phyloP scores from a whole-genome alignment of 2,888 invertebrate species.

The Chrysolina haemoptera region DNA sequence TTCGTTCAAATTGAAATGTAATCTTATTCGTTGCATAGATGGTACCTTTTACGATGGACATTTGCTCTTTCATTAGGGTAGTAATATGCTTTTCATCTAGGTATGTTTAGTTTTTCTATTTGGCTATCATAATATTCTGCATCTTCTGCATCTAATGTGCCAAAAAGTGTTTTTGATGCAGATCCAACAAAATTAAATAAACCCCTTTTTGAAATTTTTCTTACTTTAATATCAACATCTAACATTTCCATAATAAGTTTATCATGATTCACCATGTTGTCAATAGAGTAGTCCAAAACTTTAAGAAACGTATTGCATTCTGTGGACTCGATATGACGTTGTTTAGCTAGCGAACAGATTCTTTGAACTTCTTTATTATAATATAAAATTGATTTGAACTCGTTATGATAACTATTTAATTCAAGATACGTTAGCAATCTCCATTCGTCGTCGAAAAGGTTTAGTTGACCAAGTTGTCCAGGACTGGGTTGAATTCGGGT shows the following conservation, averaged over 20 bases:
- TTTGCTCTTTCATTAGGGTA: conserved; percentile 18
- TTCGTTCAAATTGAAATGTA: conserved; percentile 6
- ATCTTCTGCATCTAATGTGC: conserved; percentile 16
- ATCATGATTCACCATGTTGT: conserved; percentile 1
- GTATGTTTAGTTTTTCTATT: conserved; percentile 1
- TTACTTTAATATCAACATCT: conserved; percentile 19
- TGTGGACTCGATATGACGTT: too few species aligned
- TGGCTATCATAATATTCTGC: too few species aligned
- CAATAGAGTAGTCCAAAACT: too few species aligned
- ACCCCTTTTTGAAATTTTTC: conserved; percentile 9
- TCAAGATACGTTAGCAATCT: too few species aligned
- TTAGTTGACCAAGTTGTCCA: too few species aligned
- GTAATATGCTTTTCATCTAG: conserved; percentile 4
- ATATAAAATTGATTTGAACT: too few species aligned
- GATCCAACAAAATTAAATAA: conserved; percentile 20
- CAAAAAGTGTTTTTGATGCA: conserved; percentile 4
- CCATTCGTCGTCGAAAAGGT: too few species aligned
- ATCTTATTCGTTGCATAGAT: not conserved
- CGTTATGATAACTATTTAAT: too few species aligned
- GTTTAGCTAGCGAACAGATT: too few species aligned
- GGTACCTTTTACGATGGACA: too few species aligned
- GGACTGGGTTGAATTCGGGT: not conserved
- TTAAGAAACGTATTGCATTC: too few species aligned
- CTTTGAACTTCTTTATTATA: too few species aligned
- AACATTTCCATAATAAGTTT: conserved; percentile 16